phyloP scores from a whole-genome alignment of 2,113 vertebrate genomes.

The Erythrolamprus reginae region DNA sequence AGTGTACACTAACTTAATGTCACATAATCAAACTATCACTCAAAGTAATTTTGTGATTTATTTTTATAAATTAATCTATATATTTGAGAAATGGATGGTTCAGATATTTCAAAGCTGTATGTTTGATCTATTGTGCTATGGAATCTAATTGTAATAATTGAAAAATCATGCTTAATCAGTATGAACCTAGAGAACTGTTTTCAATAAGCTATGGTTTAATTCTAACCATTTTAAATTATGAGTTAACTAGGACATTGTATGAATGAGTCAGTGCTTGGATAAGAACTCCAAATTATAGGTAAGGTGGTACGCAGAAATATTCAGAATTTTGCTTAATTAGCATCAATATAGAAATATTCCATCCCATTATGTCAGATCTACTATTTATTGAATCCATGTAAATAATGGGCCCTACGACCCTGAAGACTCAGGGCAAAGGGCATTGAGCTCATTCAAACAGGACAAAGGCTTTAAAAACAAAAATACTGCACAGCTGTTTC shows the following conservation, averaged over 20 bases:
- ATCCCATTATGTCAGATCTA: background rate
- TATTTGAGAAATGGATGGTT: background rate
- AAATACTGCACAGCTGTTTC: background rate
- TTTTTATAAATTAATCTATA: background rate
- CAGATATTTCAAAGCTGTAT: background rate
- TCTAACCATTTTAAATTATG: background rate
- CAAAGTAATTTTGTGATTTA: background rate
- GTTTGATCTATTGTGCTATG: background rate
- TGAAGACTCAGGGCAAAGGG: background rate
- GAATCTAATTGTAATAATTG: background rate
- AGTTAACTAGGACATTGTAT: background rate
- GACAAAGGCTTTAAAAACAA: slow-evolving; percentile 2
- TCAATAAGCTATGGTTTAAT: background rate
- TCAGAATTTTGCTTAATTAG: background rate
- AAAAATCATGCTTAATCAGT: background rate
- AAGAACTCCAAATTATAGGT: background rate
- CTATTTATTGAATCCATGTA: background rate
- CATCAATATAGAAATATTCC: background rate
- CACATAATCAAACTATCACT: background rate
- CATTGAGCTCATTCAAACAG: slow-evolving; percentile 1
- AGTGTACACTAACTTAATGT: background rate
- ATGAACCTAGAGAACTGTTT: background rate
- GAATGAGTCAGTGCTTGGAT: background rate
- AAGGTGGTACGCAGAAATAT: too few species aligned
- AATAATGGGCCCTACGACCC: background rate